These are phyloP conservation scores for Enteromius treurensis DNA, from an alignment of 2,797 vertebrate species.

Conservation along the genomic window DNA sequence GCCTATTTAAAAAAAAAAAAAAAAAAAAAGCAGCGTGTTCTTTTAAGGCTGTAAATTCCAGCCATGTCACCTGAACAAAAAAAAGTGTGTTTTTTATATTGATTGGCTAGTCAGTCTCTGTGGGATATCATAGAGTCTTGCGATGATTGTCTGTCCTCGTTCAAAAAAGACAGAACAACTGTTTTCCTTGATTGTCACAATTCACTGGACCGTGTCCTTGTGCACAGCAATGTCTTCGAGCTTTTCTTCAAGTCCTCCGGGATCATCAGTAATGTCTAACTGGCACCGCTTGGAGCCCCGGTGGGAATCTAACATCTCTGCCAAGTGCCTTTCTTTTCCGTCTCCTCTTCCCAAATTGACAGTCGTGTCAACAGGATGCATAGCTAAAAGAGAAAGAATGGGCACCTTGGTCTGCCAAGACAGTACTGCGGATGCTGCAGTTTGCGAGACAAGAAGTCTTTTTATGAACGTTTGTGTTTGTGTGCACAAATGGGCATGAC, in stretches of 20 bases:
- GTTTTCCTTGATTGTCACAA: conserved; percentile 64
- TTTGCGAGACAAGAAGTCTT: conserved; percentile 19
- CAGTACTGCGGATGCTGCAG: neutral
- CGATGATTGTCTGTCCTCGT: conserved; percentile 3
- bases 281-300: conserved; percentile 44
- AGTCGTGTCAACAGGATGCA: conserved; percentile 57
- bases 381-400: conserved; percentile 35
- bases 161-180: conserved; percentile 29
- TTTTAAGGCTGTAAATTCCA: neutral
- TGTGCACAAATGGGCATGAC: conserved; percentile 31
- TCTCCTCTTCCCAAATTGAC: conserved; percentile 61
- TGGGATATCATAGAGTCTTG: neutral
- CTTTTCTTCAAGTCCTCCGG: conserved; percentile 55
- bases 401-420: neutral
- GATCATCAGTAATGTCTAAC: conserved; percentile 57
- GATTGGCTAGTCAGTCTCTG: conserved; percentile 21
- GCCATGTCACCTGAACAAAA: neutral
- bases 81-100: neutral
- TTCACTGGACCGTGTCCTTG: conserved; percentile 62
- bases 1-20: too few species aligned
- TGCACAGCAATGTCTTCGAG: conserved; percentile 58
- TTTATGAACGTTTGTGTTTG: conserved; percentile 27
- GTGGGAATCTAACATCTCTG: conserved; percentile 51
- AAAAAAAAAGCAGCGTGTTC: too few species aligned
- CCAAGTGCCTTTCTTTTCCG: conserved; percentile 47